Base-by-base conservation (phyloP, 2,113 vertebrate genomes). In the Xyrauchen texanus region DNA sequence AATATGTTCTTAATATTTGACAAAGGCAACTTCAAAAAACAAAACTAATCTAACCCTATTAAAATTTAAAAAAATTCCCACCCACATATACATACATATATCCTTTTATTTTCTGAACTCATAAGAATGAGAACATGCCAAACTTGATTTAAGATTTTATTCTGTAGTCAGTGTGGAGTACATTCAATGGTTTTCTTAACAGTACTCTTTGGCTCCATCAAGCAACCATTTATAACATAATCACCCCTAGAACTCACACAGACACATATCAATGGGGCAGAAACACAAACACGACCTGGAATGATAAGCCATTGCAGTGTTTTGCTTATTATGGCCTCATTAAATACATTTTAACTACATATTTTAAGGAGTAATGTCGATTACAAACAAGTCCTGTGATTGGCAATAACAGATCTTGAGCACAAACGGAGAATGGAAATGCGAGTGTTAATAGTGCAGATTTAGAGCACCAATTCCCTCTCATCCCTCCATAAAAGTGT, bases 71-170 rank as follows among this genome's bases (percentile, higher is more conserved):
- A 34, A 34, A 34, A 34, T 34, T 34, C 21, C 21, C 21, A 34
- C 21, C 21, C 21, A 34, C 21, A 34, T 34, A 34, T 34, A 34
- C 21, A 34, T 34, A 34, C 3, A 34, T 34, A 34, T 34, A 1
- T 34, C 21, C 21, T 34, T 34, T 34, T 34, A 34, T 34, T 34
- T 34, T 58, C 11, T 46, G 2, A n/a, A 70, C 4, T 55, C 68
- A n/a, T 45, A n/a, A 55, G 13, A 57, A 57, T 57, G 12, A 70
- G 5, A 15, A 45, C 34, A 71, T 58, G 13, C n/a, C 6, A 73
- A 45, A 46, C n/a, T 6, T n/a, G 47, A 47, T 46, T 67, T 47
- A 80, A 13, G 2, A 51, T 34, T 87, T 87, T 90, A 88, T 83
- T 90, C 11, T 66, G 80, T 51, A 77, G 74, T 42, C 5, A 11